phyloP scores from a whole-genome alignment of 2,113 vertebrate genomes.

The Vireo altiloquus region DNA sequence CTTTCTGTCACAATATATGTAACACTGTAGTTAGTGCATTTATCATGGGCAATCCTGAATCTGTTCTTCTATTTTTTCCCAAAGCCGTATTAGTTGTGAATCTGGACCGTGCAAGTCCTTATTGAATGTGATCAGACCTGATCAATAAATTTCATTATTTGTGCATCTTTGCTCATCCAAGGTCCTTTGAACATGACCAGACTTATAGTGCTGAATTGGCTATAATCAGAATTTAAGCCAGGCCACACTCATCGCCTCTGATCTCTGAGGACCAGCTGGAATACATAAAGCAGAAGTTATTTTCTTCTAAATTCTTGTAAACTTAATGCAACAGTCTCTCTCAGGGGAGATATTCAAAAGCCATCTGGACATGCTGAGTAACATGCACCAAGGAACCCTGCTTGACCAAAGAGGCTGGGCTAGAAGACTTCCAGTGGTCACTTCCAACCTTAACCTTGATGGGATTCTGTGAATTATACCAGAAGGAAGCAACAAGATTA shows the following conservation, averaged over 20 bases:
- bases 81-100: accelerated
- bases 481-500: background rate
- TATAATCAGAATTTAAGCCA: background rate
- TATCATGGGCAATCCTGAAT: background rate
- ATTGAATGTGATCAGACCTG: background rate
- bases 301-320: background rate
- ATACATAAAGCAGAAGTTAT: background rate
- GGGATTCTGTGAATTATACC: background rate
- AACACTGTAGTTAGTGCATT: background rate
- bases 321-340: background rate
- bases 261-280: background rate
- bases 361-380: background rate
- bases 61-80: background rate
- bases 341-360: background rate
- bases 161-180: background rate
- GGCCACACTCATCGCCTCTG: background rate
- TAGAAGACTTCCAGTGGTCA: background rate
- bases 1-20: background rate
- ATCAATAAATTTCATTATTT: background rate
- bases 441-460: background rate
- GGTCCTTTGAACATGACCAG: background rate
- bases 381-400: background rate
- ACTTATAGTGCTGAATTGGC: background rate
- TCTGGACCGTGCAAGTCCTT: background rate
- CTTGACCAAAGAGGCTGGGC: background rate